Percentiles rank a stretch among this genome's conserved stretches.
These are phyloP conservation scores for Anas platyrhynchos DNA, from an alignment of 2,113 vertebrate genomes.

Conservation along the genomic window DNA sequence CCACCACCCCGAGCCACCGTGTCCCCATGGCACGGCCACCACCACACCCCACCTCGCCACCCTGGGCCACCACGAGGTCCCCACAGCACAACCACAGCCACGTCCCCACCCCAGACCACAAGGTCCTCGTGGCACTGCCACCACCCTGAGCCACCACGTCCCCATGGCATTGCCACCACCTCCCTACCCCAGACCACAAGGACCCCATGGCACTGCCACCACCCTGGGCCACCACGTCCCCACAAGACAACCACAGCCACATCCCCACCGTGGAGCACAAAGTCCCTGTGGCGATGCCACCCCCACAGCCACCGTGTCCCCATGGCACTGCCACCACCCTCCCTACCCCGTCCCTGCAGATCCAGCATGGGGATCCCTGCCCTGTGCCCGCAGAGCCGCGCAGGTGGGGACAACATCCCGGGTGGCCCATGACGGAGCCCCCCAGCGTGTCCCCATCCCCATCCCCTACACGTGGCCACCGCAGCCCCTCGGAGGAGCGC, in stretches of 20 bases:
- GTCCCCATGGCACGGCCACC: neutral
- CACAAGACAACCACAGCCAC: too few relatives aligned
- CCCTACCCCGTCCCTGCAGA: fast-evolving
- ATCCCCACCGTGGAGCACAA: neutral
- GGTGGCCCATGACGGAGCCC: neutral
- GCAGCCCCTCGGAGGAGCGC: neutral
- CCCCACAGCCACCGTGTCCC: fast-evolving
- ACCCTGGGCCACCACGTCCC: too few relatives aligned
- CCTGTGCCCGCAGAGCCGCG: neutral
- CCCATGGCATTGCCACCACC: neutral
- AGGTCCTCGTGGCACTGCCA: neutral
- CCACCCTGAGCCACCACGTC: neutral
- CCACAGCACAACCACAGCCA: neutral
- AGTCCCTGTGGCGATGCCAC: neutral
- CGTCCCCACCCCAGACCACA: neutral
- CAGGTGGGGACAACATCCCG: neutral
- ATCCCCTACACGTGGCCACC: fast-evolving
- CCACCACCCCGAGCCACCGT: neutral
- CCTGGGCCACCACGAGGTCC: neutral
- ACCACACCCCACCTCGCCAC: neutral
- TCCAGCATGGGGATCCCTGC: neutral
- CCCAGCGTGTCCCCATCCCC: neutral
- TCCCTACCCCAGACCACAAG: neutral
- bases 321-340: neutral
- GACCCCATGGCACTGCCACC: neutral